These are phyloP conservation scores for Dallia pectoralis DNA, from an alignment of 2,797 vertebrate genomes.

Conservation along the genomic window DNA sequence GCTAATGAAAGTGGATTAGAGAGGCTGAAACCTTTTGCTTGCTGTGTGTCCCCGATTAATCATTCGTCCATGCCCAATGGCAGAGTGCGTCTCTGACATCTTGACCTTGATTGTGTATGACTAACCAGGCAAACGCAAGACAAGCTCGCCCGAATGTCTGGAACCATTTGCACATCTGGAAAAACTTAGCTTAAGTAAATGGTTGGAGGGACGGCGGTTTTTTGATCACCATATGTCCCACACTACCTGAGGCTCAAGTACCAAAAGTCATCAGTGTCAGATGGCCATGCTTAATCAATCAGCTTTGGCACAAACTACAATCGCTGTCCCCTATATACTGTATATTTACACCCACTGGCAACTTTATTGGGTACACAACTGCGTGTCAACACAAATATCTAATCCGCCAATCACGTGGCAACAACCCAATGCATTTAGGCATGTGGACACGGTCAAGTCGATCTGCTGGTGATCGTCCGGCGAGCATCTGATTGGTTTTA, in stretches of 20 bases:
- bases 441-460: too few species aligned
- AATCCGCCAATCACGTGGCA: too few species aligned
- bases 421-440: too few species aligned
- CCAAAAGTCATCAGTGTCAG: constrained; percentile 22
- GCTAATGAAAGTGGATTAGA: constrained; percentile 55
- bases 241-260: constrained; percentile 22
- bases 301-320: constrained; percentile 19
- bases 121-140: constrained; percentile 35
- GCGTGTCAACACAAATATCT: too few species aligned
- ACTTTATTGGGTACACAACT: too few species aligned
- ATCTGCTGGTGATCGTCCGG: too few species aligned
- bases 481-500: too few species aligned
- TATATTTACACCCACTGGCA: too few species aligned
- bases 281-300: constrained; percentile 11
- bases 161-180: constrained; percentile 59
- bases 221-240: constrained; percentile 25
- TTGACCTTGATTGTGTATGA: constrained; percentile 33
- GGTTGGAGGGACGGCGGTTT: constrained; percentile 33
- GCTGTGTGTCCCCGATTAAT: constrained; percentile 36
- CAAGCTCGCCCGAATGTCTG: constrained; percentile 33
- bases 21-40: constrained; percentile 47
- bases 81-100: constrained; percentile 48
- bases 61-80: constrained; percentile 18
- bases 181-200: constrained; percentile 56
- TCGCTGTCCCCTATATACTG: background rate